phyloP scores from a whole-genome alignment of 2,888 invertebrate species.

The Eupithecia subfuscata region DNA sequence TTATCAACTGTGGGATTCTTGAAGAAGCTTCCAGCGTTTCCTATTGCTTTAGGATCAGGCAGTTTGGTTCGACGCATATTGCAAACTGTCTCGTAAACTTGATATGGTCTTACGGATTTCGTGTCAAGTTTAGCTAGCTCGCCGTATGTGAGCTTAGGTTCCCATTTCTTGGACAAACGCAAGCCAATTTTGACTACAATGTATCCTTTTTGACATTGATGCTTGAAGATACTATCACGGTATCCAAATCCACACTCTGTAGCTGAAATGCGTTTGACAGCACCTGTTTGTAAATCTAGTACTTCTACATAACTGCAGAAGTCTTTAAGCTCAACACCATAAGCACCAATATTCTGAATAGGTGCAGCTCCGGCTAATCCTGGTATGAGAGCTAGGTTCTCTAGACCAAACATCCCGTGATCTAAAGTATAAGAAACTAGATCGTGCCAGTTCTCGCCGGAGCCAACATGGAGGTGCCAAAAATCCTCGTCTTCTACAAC shows the following conservation, averaged over 20 bases:
- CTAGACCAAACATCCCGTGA: constrained; percentile 33
- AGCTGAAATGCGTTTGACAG: constrained; percentile 11
- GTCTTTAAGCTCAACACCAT: constrained; percentile 37
- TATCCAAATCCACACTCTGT: constrained; percentile 33
- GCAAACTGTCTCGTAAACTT: constrained; percentile 30
- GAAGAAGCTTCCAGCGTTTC: constrained; percentile 42
- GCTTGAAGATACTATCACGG: constrained; percentile 40
- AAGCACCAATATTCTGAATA: constrained; percentile 41
- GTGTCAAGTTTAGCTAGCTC: constrained; percentile 21
- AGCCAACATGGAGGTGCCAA: constrained; percentile 31
- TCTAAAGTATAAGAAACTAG: constrained; percentile 34
- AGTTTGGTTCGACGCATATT: constrained; percentile 32
- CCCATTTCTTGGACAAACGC: constrained; percentile 20
- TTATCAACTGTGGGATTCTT: constrained; percentile 33
- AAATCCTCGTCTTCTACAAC: constrained; percentile 20
- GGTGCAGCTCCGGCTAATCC: constrained; percentile 38
- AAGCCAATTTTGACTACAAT: constrained; percentile 33
- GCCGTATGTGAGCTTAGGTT: constrained; percentile 26
- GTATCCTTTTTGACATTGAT: constrained; percentile 22
- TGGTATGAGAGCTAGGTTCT: constrained; percentile 39
- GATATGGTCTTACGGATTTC: constrained; percentile 15
- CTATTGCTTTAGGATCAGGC: constrained; percentile 33
- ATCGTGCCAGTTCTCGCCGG: constrained; percentile 40
- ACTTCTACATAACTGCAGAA: constrained; percentile 37
- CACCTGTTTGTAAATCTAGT: constrained; percentile 16